Base-by-base conservation (phyloP, 2,888 invertebrate genomes). In the Apamea anceps region DNA sequence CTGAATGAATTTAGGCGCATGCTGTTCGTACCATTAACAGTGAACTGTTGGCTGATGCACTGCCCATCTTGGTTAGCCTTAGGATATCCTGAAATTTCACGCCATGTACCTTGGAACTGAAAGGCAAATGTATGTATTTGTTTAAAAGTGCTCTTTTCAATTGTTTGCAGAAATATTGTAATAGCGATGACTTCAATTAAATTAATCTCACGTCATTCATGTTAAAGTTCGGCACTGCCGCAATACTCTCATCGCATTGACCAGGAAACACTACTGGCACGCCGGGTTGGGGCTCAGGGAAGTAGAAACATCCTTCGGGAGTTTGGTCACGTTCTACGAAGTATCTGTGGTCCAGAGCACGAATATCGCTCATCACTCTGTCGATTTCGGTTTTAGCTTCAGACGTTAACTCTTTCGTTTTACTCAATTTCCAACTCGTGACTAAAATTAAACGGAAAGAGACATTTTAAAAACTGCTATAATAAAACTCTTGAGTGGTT, bases 361-460 rank as follows among this genome's bases (percentile, higher is more conserved):
- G 89, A 42, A 94, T 89, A 0, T 51, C 82, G 25, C 79, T 89
- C 18, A 92, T 90, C 0, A 91, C 89, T 32, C 72, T 79, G 70
- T 92, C 89, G 4, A 95, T 94, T 0, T 86, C 87, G 2, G 37
- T 75, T 6, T 21, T 28, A 3, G 91, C 91, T 0, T 32, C 57
- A 8, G 81, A 0, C 4, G 91, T 51, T 37, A 96, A 80, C 6
- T 90, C 65, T 57, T 89, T 92, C 0, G 92, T 89, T 37, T 94
- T 92, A 80, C 96, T 95, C 0, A 96, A 87, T 83, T 96, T 96
- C 96, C 96, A 96, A 75, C 95, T 95, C 87, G 89, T 90, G 2
- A 94, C 93, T 93, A 81, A 7, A 85, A 88, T 28, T 48, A 21
- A 57, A 15, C 18, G 45, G 25, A 13, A 71, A 21, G 5, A 3